Evolutionary conservation across 2,113 vertebrate species (phyloP), one percentile per base, ranked within the genome.

Genomic region (Nothocercus nigrocapillus): DNA sequence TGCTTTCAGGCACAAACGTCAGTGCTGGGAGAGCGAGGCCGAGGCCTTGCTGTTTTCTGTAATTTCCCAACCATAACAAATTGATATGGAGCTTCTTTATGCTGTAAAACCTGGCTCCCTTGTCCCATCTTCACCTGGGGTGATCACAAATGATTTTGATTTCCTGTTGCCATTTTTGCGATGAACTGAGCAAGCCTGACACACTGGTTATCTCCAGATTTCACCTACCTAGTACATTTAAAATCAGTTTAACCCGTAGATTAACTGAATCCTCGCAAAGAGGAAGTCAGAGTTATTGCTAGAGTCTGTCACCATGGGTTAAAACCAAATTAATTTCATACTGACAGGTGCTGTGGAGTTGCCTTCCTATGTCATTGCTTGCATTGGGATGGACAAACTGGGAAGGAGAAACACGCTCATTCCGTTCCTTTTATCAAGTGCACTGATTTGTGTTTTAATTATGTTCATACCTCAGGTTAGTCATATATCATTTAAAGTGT

Each of bases 261-360:
- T 80, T 40, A 89, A 91, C 79, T 38, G 38, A 90, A 56, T 90
- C 42, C 51, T 53, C 42, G 47, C 76, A 62, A 87, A 82, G 72
- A 85, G n/a, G 66, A 92, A 89, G 77, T 83, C 85, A 93, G 66
- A 77, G 88, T 89, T 76, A 36, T 58, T 69, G 77, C 36, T n/a
- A 59, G 47, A 73, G 11, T 82, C 61, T 70, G 61, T 49, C 62
- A 86, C 36, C 38, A 40, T 88, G 77, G 73, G 66, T 89, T 94
- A 75, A 85, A 81, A 47, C 9, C 1, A 93, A 93, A 90, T 51
- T 73, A 91, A 94, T 96, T 90, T 75, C 83, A 92, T 90, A 68
- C 79, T 95, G 95, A 76, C 97, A 99, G 99, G 99, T 97, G 98
- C 98, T 38, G 98, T 99, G 97, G 99, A 99, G 94, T 90, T 99